phyloP scores from a whole-genome alignment of 2,888 invertebrate species.

The Leucozona laternaria region DNA sequence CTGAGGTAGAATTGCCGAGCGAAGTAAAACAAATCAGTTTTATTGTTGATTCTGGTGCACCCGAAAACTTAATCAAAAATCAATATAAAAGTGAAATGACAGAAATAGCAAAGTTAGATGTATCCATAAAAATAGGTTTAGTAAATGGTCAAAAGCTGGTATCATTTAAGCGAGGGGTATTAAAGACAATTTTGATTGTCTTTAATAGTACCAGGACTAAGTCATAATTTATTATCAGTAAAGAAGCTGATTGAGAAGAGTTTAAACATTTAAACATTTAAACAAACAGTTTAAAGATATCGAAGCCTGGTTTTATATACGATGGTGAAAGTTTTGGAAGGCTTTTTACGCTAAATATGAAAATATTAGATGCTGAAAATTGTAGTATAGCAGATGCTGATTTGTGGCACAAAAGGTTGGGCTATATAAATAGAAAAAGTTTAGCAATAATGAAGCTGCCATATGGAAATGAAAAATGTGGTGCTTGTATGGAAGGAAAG shows the following conservation, averaged over 20 bases:
- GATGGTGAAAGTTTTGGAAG: not conserved
- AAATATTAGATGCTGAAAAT: not conserved
- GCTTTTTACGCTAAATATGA: not conserved
- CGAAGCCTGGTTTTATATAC: not conserved
- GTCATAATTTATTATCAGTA: not conserved
- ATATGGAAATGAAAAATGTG: too few relatives aligned
- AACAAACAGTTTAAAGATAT: not conserved
- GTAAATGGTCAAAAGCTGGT: not conserved
- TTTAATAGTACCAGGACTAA: not conserved
- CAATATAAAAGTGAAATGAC: not conserved
- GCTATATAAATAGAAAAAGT: too few relatives aligned
- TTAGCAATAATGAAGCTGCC: too few relatives aligned
- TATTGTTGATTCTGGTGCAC: not conserved
- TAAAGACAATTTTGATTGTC: not conserved
- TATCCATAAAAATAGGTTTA: not conserved
- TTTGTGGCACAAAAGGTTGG: too few relatives aligned
- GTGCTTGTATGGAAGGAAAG: too few relatives aligned
- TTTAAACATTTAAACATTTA: too few relatives aligned
- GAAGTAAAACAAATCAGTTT: not conserved
- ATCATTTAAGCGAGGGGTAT: not conserved
- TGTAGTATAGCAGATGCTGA: too few relatives aligned
- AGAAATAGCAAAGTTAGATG: not conserved
- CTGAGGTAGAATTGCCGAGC: not conserved
- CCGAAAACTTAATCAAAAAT: not conserved
- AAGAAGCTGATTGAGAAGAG: too few relatives aligned